Evolutionary conservation across 2,113 vertebrate genomes (phyloP).

Genomic region (Cheilinus undulatus): DNA sequence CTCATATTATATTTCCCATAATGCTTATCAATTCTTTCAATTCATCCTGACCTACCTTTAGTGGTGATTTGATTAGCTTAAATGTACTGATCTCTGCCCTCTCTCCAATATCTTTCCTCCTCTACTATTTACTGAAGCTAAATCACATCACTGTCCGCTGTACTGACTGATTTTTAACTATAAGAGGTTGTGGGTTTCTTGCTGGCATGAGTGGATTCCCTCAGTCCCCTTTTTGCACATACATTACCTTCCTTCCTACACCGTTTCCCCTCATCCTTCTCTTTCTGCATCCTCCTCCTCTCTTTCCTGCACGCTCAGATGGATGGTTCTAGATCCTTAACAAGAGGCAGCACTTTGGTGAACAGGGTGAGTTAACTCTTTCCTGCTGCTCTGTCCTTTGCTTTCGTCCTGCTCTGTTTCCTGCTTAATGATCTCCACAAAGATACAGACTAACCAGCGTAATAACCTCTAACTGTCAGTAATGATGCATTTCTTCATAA

Average conservation of each 20-base stretch:
- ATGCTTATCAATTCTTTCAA: not conserved
- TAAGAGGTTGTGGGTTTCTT: not conserved
- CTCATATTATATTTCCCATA: not conserved
- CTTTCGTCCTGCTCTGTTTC: constrained; percentile 27
- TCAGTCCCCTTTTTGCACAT: not conserved
- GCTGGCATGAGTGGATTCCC: not conserved
- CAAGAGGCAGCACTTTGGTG: constrained; percentile 77
- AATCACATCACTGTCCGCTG: not conserved
- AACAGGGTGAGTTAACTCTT: constrained; percentile 84
- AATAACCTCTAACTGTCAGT: constrained; percentile 31
- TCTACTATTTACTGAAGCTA: not conserved
- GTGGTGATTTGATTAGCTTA: not conserved
- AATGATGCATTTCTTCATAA: constrained; percentile 40
- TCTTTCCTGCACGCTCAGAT: constrained; percentile 69
- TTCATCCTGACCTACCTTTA: not conserved
- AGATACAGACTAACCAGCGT: constrained; percentile 38
- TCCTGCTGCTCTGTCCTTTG: constrained; percentile 27
- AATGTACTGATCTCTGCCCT: not conserved
- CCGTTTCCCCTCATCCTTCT: constrained; percentile 38
- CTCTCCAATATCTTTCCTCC: not conserved
- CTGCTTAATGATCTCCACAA: constrained; percentile 24
- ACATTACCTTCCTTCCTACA: constrained; percentile 39
- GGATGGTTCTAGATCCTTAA: constrained; percentile 82
- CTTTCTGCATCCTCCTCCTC: constrained; percentile 34
- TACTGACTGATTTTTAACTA: not conserved